Evolutionary conservation across 2,888 invertebrate species (phyloP).

Genomic region (Esperia sulphurella): DNA sequence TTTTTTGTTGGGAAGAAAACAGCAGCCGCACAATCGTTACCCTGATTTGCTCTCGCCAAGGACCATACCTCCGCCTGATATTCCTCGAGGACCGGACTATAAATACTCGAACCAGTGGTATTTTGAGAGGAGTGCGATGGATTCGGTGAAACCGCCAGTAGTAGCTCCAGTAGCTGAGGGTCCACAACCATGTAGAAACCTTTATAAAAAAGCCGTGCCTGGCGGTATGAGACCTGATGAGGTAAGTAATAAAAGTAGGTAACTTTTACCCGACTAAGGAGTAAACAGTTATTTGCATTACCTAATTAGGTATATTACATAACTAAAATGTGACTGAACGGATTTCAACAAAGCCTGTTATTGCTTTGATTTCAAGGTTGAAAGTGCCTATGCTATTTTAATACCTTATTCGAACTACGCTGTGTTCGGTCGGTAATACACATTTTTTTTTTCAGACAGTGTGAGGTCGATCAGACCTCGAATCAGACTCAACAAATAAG

Average conservation of each 20-base stretch:
- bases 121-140: conserved; percentile 31
- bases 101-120: conserved; percentile 54
- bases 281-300: background rate
- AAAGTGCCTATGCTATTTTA: too few relatives aligned
- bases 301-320: background rate
- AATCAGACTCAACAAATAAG: too few relatives aligned
- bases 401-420: too few relatives aligned
- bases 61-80: conserved; percentile 48
- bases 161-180: conserved; percentile 56
- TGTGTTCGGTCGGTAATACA: too few relatives aligned
- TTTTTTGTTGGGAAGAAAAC: conserved; percentile 55
- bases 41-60: conserved; percentile 45
- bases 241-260: background rate
- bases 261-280: background rate
- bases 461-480: too few relatives aligned
- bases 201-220: conserved; percentile 20
- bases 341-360: too few relatives aligned
- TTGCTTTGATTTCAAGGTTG: background rate
- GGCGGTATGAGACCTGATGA: conserved; percentile 32
- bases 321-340: background rate
- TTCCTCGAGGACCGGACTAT: conserved; percentile 49
- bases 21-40: conserved; percentile 46
- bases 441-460: too few relatives aligned
- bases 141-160: conserved; percentile 57
- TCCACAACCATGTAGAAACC: conserved; percentile 26